Evolutionary conservation across 1,140 invertebrate species (phyloP), one percentile per base, ranked within the genome.

Genomic region (Zaprionus capensis): DNA sequence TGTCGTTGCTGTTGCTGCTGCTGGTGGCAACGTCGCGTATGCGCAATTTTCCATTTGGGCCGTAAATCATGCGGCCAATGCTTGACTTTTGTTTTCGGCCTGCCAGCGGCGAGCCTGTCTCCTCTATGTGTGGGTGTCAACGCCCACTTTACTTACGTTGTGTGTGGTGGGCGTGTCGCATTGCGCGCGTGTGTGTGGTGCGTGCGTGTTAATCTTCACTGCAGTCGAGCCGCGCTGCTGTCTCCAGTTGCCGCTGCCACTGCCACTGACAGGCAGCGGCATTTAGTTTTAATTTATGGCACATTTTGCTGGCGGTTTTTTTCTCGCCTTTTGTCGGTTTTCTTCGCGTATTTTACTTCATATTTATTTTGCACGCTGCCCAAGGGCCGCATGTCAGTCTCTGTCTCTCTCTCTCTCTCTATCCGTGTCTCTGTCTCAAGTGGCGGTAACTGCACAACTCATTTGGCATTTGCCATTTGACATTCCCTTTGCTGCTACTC

Each of bases 241-340:
- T 79, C 83, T 79, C 63, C 75, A 79, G 80, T 80, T 72, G 59
- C 73, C 62, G 66, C 78, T 88, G 85, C 76, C 85, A 74, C 78
- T 88, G 85, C 76, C 85, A 74, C 58, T 87, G 82, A 86, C 82
- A 86, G 82, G 28, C 81, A 76, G 71, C 71, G 85, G 85, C 85
- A 90, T 90, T 90, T 90, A 90, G 82, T 90, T 90, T 91, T 90
- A 90, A 90, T 90, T 90, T 90, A 90, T 90, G 85, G 85, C 81
- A 67, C 76, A 80, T 85, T 90, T 68, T 75, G 76, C 65, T 75
- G 69, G 71, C 70, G 70, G 83, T 81, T 68, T 66, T 77, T 81
- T 72, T 44, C 41, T n/a, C 41, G 41, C 41, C 41, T 31, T 61
- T 44, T 63, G 12, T 34, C 17, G 20, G 38, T 53, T 12, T 64